phyloP scores from a whole-genome alignment of 2,113 vertebrate species.

The Aix galericulata region DNA sequence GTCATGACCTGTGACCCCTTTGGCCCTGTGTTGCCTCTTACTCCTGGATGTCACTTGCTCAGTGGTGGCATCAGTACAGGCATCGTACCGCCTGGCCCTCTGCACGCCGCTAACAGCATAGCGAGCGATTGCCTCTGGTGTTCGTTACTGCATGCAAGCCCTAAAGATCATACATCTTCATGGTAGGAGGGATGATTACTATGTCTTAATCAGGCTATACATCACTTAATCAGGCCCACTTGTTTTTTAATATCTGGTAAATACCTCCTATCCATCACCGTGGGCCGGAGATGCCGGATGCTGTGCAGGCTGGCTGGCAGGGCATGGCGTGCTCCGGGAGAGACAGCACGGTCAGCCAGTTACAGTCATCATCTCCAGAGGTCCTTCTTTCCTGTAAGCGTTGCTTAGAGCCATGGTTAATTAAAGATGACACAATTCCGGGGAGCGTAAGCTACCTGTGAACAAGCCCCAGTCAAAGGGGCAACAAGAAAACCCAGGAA shows the following conservation, averaged over 20 bases:
- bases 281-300: background rate
- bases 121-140: background rate
- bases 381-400: too few species aligned
- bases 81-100: background rate
- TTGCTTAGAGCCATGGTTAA: background rate
- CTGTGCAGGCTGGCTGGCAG: background rate
- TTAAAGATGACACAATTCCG: background rate
- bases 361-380: too few species aligned
- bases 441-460: background rate
- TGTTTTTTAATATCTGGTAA: slow-evolving; percentile 50
- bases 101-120: rapidly evolving
- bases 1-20: background rate
- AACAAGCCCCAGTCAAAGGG: background rate
- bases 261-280: slow-evolving; percentile 2
- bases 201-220: slow-evolving; percentile 22
- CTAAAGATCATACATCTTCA: slow-evolving; percentile 1
- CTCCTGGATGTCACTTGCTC: background rate
- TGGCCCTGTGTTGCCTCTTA: background rate
- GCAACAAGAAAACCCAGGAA: background rate
- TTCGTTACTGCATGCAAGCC: background rate
- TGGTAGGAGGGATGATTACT: background rate
- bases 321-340: background rate
- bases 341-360: background rate
- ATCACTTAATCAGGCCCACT: slow-evolving; percentile 40
- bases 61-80: background rate